These are phyloP conservation scores for Myrmecobius fasciatus DNA, from an alignment of 2,113 vertebrate species.

Conservation along the genomic window DNA sequence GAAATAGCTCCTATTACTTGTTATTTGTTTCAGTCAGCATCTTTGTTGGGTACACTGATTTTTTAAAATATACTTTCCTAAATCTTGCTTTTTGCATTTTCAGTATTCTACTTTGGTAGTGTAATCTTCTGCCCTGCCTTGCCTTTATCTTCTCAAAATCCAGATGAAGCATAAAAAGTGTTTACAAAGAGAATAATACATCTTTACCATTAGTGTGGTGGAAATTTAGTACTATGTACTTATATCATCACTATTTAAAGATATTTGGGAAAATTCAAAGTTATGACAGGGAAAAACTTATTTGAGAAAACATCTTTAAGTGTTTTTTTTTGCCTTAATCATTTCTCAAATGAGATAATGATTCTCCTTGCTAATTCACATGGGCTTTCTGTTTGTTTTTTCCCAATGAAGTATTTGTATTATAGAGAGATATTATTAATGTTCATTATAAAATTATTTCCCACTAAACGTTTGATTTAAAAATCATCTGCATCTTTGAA, in stretches of 20 bases:
- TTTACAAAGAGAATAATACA: neutral
- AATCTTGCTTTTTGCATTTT: neutral
- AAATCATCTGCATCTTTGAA: conserved; percentile 22
- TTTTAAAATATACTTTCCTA: neutral
- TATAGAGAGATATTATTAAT: conserved; percentile 24
- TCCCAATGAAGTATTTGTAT: neutral
- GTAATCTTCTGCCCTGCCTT: neutral
- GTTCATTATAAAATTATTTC: conserved; percentile 48
- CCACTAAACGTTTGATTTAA: conserved; percentile 26
- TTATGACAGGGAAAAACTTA: conserved; percentile 6
- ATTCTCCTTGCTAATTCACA: neutral
- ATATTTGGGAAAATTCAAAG: conserved; percentile 18
- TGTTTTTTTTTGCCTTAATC: neutral
- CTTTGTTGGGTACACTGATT: neutral
- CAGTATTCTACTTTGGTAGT: neutral
- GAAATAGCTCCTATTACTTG: neutral
- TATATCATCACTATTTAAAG: neutral
- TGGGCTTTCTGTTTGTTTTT: neutral
- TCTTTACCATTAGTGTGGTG: conserved; percentile 11
- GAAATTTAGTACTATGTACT: neutral
- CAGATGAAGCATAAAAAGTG: neutral
- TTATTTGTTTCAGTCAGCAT: neutral
- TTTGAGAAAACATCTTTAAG: conserved; percentile 18
- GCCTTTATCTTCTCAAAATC: neutral
- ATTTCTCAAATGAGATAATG: neutral